Base-by-base conservation (phyloP, 2,113 vertebrate genomes). In the Zosterops borbonicus region DNA sequence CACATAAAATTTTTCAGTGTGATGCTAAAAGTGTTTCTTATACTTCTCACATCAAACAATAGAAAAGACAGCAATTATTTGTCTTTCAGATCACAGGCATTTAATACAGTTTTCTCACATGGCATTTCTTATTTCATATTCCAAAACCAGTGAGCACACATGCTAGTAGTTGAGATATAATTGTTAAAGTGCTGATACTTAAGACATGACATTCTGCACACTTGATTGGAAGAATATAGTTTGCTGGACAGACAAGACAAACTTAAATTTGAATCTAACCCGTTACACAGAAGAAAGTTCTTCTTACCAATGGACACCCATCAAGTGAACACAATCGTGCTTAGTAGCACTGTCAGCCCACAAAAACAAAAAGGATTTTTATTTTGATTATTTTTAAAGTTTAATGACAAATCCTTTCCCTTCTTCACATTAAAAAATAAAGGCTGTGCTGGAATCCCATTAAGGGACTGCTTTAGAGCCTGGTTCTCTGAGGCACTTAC, bases 331-430 rank as follows among this genome's bases (percentile, higher is more conserved):
- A 96, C 95, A 97, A 92, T 97, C 2, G 1, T 90, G 90, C 91
- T 60, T 89, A 94, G 87, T 89, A 95, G 91, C 44, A 71, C 73
- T 96, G 95, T 95, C 93, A 97, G 91, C 82, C 84, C 42, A 42
- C 77, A 94, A 89, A 95, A 97, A 97, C 92, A 97, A 97, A 97
- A 96, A 97, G 87, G 94, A 95, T 96, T 98, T 97, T 97, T 96
- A 97, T 98, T 97, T 97, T 97, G 83, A 98, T 98, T 97, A 97
- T 97, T 98, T 98, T 98, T 97, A 98, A 98, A 98, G 93, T 97
- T 98, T 98, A 97, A 98, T 98, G 97, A 97, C 94, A 97, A 98
- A 97, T 97, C 87, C 83, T 97, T 98, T 97, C 97, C 71, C 70
- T 96, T 97, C 93, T 95, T 96, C 81, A 59, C 97, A 98, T 98